Conservation (phyloP, 2,113 vertebrate genomes). For the Muscicapa adusta region DNA sequence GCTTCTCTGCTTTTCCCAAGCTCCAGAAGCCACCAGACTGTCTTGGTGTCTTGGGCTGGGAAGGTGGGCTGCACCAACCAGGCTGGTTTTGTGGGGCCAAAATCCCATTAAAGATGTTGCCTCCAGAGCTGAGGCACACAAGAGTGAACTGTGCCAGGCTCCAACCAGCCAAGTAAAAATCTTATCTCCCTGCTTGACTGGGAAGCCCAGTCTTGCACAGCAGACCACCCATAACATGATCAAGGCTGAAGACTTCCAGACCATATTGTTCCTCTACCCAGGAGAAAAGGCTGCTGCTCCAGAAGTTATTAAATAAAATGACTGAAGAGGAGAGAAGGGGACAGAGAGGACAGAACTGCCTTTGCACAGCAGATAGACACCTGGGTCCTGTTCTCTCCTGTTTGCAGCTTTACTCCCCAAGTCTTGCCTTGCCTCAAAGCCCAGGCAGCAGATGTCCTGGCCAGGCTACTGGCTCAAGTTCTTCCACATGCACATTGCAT, state of each 20-base stretch:
- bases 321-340: background rate
- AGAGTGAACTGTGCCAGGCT: background rate
- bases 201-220: background rate
- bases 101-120: background rate
- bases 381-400: background rate
- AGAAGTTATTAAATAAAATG: background rate
- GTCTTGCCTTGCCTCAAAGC: background rate
- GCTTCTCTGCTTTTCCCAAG: background rate
- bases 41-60: background rate
- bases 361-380: background rate
- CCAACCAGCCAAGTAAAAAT: background rate
- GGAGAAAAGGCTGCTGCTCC: background rate
- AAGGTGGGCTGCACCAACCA: background rate
- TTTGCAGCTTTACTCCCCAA: background rate
- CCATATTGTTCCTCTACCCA: background rate
- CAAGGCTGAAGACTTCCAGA: background rate
- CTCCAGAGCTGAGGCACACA: background rate
- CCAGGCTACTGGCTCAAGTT: background rate
- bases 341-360: background rate
- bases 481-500: background rate
- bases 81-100: background rate
- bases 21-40: background rate
- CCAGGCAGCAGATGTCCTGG: background rate
- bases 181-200: background rate
- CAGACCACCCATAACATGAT: background rate